A percentile compares a stretch with the other conserved stretches of the same genome.
These are phyloP conservation scores for Galerucella nymphaeae DNA, from an alignment of 2,888 invertebrate genomes.

Conservation along the genomic window DNA sequence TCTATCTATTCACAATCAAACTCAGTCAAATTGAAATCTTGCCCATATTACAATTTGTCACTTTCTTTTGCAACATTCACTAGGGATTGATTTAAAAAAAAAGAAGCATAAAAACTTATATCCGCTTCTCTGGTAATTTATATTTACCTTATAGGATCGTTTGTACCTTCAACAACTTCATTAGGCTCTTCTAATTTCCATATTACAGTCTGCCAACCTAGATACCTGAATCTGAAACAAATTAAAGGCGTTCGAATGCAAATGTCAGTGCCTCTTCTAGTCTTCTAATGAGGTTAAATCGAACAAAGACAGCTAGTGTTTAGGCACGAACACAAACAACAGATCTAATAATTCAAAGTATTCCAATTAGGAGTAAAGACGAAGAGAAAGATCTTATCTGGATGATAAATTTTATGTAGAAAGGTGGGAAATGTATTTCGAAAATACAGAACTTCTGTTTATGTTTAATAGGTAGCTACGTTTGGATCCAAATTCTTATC, in stretches of 20 bases:
- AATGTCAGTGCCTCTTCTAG: conserved; percentile 19
- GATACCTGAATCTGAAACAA: conserved; percentile 13
- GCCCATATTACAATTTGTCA: too few relatives aligned
- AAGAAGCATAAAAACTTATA: too few relatives aligned
- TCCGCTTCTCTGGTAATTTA: neutral
- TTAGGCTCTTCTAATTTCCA: neutral
- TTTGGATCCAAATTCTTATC: neutral
- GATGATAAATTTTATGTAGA: conserved; percentile 19
- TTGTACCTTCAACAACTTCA: conserved; percentile 3
- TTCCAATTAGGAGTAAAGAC: conserved; percentile 32
- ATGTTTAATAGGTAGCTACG: neutral
- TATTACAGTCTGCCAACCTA: conserved; percentile 2
- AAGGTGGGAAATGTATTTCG: conserved; percentile 12
- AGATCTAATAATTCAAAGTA: conserved; percentile 34
- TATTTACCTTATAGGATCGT: neutral
- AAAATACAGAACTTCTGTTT: conserved; percentile 9
- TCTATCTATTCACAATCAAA: too few relatives aligned
- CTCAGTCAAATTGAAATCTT: too few relatives aligned
- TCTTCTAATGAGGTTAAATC: conserved; percentile 35
- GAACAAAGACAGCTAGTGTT: conserved; percentile 32
- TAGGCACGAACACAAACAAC: conserved; percentile 31
- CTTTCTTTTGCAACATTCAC: too few relatives aligned
- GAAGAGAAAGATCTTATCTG: conserved; percentile 27
- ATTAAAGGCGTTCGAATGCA: conserved; percentile 32
- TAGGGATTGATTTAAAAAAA: too few relatives aligned